Conservation (phyloP, 1,140 invertebrate species). For the Rhopalosiphum padi region DNA sequence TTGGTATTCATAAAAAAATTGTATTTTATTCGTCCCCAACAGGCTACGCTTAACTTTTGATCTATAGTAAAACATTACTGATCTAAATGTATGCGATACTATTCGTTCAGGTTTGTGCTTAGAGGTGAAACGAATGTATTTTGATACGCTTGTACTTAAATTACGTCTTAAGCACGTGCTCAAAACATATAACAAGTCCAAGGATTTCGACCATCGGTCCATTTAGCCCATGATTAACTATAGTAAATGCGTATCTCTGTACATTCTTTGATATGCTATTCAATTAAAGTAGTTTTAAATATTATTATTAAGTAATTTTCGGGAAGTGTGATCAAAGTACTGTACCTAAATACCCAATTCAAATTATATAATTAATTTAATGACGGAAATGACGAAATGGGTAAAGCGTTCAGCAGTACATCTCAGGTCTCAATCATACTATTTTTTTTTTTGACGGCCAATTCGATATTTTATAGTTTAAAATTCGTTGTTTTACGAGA, state of each 20-base stretch:
- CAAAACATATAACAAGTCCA: neutral
- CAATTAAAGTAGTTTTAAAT: neutral
- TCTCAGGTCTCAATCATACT: neutral
- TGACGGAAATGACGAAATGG: neutral
- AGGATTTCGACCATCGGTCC: neutral
- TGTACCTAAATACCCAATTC: neutral
- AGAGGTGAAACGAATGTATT: conserved; percentile 10
- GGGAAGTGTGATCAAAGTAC: neutral
- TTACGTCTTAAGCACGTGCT: neutral
- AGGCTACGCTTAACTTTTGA: neutral
- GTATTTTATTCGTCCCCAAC: neutral
- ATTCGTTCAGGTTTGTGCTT: neutral
- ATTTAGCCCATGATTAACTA: neutral
- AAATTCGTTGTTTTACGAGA: neutral
- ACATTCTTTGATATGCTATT: neutral
- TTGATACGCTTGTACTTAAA: neutral
- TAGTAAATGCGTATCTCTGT: neutral
- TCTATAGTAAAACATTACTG: neutral
- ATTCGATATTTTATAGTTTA: neutral
- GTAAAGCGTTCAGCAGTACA: neutral
- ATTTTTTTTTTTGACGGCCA: neutral
- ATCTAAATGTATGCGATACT: neutral
- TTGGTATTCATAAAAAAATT: neutral
- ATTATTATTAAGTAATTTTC: neutral
- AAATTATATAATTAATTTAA: neutral